phyloP scores from a whole-genome alignment of 2,888 invertebrate genomes.

The Arrhopalites spinosus region DNA sequence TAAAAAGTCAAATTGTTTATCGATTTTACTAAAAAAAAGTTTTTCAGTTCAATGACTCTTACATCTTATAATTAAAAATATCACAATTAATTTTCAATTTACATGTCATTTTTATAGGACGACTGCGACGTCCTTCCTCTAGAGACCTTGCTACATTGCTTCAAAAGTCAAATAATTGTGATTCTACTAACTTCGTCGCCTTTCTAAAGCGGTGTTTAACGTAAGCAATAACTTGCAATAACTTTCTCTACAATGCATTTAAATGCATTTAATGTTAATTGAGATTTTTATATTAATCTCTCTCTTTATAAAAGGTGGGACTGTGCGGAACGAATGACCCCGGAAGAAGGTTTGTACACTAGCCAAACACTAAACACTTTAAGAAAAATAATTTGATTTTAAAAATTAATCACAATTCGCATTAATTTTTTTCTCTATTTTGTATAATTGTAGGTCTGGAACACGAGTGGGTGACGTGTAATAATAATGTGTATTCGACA shows the following conservation, averaged over 20 bases:
- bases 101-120: no score
- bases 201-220: constrained; percentile 48
- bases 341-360: constrained; percentile 84
- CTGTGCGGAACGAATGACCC: constrained; percentile 85
- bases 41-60: not conserved
- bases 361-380: constrained; percentile 3
- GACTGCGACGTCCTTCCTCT: constrained; percentile 85
- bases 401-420: no score
- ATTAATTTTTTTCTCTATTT: not conserved
- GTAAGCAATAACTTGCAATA: constrained; percentile 41
- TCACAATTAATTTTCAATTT: not conserved
- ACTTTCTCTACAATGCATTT: not conserved
- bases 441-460: not conserved
- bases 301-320: constrained; percentile 75
- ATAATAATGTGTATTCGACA: constrained; percentile 34
- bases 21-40: no score
- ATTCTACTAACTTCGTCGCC: constrained; percentile 30
- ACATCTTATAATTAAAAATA: not conserved
- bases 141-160: constrained; percentile 69
- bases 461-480: constrained; percentile 53
- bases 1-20: no score
- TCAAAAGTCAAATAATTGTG: constrained; percentile 32
- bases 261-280: not conserved
- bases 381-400: no score
- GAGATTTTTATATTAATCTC: not conserved